These are phyloP conservation scores for Plebejus argus DNA, from an alignment of 2,888 invertebrate genomes.

Conservation along the genomic window DNA sequence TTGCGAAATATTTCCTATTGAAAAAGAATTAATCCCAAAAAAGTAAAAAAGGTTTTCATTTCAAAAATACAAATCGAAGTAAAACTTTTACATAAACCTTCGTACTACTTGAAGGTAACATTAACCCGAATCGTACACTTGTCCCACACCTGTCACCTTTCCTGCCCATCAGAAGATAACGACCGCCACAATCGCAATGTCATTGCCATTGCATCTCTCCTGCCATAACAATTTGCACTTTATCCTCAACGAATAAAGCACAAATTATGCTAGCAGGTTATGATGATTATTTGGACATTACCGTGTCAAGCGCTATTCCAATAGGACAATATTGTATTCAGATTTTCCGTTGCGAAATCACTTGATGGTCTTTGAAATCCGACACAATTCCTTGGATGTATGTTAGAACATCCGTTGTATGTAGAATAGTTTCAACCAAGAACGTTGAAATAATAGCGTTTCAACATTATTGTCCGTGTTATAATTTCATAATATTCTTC, in stretches of 20 bases:
- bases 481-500: neutral
- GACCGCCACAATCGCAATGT: constrained; percentile 16
- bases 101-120: neutral
- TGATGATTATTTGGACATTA: constrained; percentile 7
- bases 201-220: neutral
- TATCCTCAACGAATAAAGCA: neutral
- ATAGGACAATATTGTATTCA: constrained; percentile 19
- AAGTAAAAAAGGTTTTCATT: no score
- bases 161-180: neutral
- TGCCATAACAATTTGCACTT: neutral
- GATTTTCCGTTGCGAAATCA: constrained; percentile 23
- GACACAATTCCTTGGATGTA: constrained; percentile 3
- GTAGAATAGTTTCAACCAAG: constrained; percentile 16
- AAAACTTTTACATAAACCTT: neutral
- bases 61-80: no score
- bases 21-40: no score
- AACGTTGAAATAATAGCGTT: no score
- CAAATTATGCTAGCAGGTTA: neutral
- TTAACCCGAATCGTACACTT: neutral
- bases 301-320: neutral
- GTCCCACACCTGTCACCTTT: neutral
- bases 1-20: no score
- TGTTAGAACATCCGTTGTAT: neutral
- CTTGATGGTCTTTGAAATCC: constrained; percentile 17
- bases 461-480: neutral